Percentiles rank a stretch among this genome's conserved stretches.
These are phyloP conservation scores for Sarcoramphus papa DNA, from an alignment of 2,797 vertebrate species.

Conservation along the genomic window DNA sequence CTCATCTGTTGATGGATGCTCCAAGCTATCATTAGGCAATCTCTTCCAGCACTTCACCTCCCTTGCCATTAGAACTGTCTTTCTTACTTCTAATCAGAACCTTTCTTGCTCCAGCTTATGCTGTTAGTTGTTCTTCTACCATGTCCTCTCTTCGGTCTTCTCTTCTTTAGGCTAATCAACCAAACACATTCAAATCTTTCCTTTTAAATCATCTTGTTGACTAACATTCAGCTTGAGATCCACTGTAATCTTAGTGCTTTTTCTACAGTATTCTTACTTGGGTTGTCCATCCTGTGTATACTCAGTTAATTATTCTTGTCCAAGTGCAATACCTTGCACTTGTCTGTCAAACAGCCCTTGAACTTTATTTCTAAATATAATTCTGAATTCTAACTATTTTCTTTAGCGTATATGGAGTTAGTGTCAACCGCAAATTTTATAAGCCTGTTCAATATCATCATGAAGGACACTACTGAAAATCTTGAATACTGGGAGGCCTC, in stretches of 20 bases:
- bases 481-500: background rate
- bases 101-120: background rate
- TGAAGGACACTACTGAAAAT: background rate
- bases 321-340: background rate
- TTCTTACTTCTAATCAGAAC: background rate
- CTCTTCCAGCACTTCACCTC: background rate
- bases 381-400: background rate
- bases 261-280: background rate
- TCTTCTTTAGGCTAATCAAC: background rate
- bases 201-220: background rate
- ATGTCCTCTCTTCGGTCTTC: background rate
- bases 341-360: background rate
- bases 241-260: background rate
- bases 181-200: background rate
- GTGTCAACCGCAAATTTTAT: background rate
- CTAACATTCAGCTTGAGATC: background rate
- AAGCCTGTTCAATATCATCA: background rate
- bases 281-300: background rate
- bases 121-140: background rate
- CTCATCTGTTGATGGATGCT: background rate
- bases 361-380: background rate
- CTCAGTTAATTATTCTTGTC: background rate
- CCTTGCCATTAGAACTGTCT: background rate
- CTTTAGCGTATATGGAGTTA: background rate
- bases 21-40: conserved; percentile 10